Evolutionary conservation across 2,113 vertebrate genomes (phyloP).

Genomic region (Smithornis capensis): DNA sequence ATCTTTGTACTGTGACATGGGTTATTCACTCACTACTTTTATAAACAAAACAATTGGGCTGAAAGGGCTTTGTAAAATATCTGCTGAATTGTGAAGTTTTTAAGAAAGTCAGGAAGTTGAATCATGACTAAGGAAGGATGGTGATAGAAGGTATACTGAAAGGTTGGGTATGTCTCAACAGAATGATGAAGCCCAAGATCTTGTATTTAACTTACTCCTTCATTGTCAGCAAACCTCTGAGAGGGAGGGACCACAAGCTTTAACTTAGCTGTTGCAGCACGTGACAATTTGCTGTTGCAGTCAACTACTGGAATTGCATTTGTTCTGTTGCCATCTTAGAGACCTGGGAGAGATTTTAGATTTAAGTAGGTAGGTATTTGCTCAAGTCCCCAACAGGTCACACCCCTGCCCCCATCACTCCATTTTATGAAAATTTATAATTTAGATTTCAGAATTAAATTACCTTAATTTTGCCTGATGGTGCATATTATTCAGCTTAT

Average conservation of each 20-base stretch:
- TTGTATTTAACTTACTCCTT: neutral
- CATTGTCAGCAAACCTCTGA: neutral
- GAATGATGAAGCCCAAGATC: neutral
- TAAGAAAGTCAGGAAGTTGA: neutral
- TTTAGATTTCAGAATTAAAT: neutral
- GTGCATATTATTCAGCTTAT: neutral
- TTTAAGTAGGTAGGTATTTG: neutral
- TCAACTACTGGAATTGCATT: neutral
- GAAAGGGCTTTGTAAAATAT: neutral
- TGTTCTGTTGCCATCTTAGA: neutral
- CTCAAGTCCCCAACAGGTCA: neutral
- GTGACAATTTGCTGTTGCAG: neutral
- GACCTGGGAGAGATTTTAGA: neutral
- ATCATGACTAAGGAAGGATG: neutral
- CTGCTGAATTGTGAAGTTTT: neutral
- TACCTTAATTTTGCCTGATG: neutral
- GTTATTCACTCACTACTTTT: neutral
- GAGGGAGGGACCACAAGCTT: neutral
- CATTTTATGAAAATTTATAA: neutral
- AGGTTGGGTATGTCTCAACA: neutral
- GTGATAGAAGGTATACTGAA: neutral
- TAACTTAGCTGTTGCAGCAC: neutral
- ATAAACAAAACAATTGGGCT: neutral
- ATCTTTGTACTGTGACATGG: neutral
- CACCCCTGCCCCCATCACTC: accelerated